These are phyloP conservation scores for Henicopernis longicauda DNA, from an alignment of 2,113 vertebrate genomes.

Conservation along the genomic window DNA sequence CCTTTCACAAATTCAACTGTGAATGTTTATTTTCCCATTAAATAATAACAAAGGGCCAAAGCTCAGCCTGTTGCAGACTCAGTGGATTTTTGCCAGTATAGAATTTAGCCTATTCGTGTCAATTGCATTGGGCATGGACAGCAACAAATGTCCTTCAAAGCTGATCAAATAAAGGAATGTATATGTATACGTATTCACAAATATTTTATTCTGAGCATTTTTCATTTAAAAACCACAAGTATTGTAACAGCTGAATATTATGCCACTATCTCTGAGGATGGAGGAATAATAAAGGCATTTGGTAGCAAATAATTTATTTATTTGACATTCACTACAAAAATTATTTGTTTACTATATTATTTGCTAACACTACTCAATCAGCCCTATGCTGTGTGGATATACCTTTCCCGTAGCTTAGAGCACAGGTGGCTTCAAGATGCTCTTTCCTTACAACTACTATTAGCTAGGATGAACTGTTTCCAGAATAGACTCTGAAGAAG, in stretches of 20 bases:
- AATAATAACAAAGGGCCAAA: constrained; percentile 29
- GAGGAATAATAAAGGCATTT: neutral
- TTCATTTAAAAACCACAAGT: neutral
- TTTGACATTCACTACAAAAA: neutral
- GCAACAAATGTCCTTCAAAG: neutral
- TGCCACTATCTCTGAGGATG: neutral
- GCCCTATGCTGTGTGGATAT: neutral
- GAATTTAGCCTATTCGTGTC: neutral
- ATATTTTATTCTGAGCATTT: neutral
- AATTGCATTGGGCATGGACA: neutral
- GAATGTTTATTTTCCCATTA: constrained; percentile 56
- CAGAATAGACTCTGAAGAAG: neutral
- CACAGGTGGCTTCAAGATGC: neutral
- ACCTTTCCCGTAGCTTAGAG: neutral
- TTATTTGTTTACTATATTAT: neutral
- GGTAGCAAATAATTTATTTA: neutral
- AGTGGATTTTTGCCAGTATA: neutral
- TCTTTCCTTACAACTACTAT: neutral
- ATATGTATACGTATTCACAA: neutral
- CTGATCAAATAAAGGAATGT: neutral
- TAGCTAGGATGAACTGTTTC: neutral
- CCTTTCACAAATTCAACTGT: constrained; percentile 9
- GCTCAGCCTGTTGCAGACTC: neutral
- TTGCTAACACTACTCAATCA: neutral
- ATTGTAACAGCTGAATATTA: neutral